Conservation (phyloP, 30 jellyfish, hydroid and myxozoan genomes). For the Cassiopea andromeda region DNA sequence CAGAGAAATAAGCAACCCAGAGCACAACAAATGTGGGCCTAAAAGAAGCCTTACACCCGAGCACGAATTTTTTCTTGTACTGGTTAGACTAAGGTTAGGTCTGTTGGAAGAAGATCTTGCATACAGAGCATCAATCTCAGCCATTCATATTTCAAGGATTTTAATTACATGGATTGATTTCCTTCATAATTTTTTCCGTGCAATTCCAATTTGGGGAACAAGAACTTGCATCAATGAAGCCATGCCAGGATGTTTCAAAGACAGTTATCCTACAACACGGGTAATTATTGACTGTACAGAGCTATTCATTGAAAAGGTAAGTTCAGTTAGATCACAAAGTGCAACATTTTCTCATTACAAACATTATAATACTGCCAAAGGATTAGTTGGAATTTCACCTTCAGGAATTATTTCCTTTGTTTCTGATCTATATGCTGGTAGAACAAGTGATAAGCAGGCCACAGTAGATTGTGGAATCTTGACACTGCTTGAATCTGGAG, state of each 20-base stretch:
- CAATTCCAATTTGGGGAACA: slow-evolving; percentile 65
- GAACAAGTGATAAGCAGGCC: slow-evolving; percentile 40
- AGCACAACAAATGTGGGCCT: slow-evolving; percentile 39
- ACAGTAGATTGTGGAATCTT: slow-evolving; percentile 36
- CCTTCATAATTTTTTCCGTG: slow-evolving; percentile 37
- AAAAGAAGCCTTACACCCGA: slow-evolving; percentile 55
- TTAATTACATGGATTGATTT: slow-evolving; percentile 59
- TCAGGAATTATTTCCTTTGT: slow-evolving; percentile 70
- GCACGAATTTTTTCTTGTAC: slow-evolving; percentile 61
- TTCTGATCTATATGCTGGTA: slow-evolving; percentile 72
- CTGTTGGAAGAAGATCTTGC: slow-evolving; percentile 63
- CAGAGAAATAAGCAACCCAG: slow-evolving; percentile 17
- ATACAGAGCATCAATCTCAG: slow-evolving; percentile 33
- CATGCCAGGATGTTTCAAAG: slow-evolving; percentile 69
- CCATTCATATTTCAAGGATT: slow-evolving; percentile 32
- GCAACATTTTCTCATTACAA: slow-evolving; percentile 57
- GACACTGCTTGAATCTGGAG: slow-evolving; percentile 54
- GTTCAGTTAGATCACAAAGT: slow-evolving; percentile 71
- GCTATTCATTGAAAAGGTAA: slow-evolving; percentile 71
- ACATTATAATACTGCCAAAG: slow-evolving; percentile 86
- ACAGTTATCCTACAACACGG: slow-evolving; percentile 58
- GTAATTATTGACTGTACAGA: slow-evolving; percentile 72
- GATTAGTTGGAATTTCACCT: slow-evolving; percentile 82
- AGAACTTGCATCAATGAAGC: slow-evolving; percentile 34
- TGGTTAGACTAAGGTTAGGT: slow-evolving; percentile 54